Evolutionary conservation across 1,140 invertebrate genomes (phyloP).

Genomic region (Caerostris darwini): DNA sequence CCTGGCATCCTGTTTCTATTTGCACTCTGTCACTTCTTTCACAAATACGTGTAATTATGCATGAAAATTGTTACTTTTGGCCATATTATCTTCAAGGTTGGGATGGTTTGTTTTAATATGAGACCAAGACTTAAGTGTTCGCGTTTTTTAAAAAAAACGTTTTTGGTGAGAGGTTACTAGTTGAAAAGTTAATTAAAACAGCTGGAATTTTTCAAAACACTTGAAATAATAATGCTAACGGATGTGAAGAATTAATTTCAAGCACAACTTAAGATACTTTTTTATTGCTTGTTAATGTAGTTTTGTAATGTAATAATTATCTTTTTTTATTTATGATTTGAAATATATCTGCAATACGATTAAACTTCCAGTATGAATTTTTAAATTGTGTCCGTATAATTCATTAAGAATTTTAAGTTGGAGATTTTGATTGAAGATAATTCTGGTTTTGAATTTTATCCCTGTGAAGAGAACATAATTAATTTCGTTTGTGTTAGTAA

Average conservation of each 20-base stretch:
- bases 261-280: not conserved
- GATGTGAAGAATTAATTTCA: not conserved
- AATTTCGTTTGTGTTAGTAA: too few relatives aligned
- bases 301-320: too few relatives aligned
- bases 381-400: too few relatives aligned
- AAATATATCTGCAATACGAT: too few relatives aligned
- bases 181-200: not conserved
- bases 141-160: not conserved
- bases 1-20: slow-evolving; percentile 63
- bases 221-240: not conserved
- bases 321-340: too few relatives aligned
- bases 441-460: too few relatives aligned
- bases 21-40: slow-evolving; percentile 1
- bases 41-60: slow-evolving; percentile 23
- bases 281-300: not conserved
- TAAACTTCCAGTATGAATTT: too few relatives aligned
- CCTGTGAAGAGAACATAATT: too few relatives aligned
- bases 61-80: slow-evolving; percentile 15
- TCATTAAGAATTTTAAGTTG: too few relatives aligned
- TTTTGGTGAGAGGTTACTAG: not conserved
- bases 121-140: not conserved
- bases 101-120: not conserved
- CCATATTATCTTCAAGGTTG: not conserved
- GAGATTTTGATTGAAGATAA: too few relatives aligned
- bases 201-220: not conserved